These are phyloP conservation scores for Drosophila paracracens DNA, from an alignment of 2,888 invertebrate genomes.

Conservation along the genomic window DNA sequence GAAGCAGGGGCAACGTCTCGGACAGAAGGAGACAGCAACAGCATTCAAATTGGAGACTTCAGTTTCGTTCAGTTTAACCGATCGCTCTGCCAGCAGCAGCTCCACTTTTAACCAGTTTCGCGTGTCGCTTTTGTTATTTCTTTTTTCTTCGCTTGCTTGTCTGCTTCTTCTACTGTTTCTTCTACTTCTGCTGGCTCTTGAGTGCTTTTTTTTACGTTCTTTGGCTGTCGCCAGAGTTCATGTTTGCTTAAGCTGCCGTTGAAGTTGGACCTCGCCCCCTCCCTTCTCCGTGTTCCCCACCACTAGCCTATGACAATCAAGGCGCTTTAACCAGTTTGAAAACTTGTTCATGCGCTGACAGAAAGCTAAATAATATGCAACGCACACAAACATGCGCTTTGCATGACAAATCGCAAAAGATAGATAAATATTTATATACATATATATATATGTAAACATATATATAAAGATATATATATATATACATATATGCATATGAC, in stretches of 20 bases:
- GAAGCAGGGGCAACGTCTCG: conserved; percentile 60
- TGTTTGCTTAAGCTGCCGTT: conserved; percentile 74
- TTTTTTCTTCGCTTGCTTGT: conserved; percentile 5
- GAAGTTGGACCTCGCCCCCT: conserved; percentile 17
- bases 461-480: background rate
- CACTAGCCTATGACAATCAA: background rate
- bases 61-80: conserved; percentile 65
- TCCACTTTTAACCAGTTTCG: conserved; percentile 78
- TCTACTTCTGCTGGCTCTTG: conserved; percentile 32
- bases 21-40: conserved; percentile 40
- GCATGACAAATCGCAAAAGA: conserved; percentile 52
- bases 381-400: conserved; percentile 47
- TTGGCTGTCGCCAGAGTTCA: conserved; percentile 69
- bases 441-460: accelerated
- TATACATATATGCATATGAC: accelerated
- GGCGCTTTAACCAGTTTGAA: conserved; percentile 44
- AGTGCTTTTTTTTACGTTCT: conserved; percentile 49
- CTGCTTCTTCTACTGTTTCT: conserved; percentile 20
- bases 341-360: conserved; percentile 55
- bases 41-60: conserved; percentile 16
- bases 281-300: background rate
- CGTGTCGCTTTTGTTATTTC: conserved; percentile 14
- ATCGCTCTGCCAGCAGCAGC: conserved; percentile 46
- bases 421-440: background rate
- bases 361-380: conserved; percentile 44